A percentile compares a stretch with the other conserved stretches of the same genome.
Evolutionary conservation across 2,113 vertebrate genomes (phyloP).

Genomic region (Eptesicus fuscus): DNA sequence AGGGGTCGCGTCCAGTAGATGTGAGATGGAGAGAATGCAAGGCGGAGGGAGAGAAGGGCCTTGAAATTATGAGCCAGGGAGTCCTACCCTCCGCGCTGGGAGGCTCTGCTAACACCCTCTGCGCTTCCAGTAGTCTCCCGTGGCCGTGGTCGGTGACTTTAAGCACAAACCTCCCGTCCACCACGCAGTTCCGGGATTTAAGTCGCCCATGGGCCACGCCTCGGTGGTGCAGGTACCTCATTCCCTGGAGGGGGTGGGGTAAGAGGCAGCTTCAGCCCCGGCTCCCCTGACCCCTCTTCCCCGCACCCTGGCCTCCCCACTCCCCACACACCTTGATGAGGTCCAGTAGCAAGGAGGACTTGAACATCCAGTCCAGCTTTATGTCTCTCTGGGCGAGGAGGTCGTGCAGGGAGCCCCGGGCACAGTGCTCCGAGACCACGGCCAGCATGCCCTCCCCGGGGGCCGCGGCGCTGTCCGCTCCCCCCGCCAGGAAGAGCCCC

Average conservation of each 20-base stretch:
- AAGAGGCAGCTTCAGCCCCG: not conserved
- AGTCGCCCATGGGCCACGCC: conserved; percentile 89
- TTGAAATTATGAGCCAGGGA: not conserved
- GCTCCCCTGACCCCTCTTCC: not conserved
- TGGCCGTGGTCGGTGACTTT: conserved; percentile 94
- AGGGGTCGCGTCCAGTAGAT: too few relatives aligned
- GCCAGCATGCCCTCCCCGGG: conserved; percentile 83
- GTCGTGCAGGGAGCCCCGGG: conserved; percentile 91
- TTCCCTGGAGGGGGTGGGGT: conserved; percentile 76
- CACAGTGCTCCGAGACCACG: conserved; percentile 91
- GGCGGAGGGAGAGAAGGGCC: not conserved
- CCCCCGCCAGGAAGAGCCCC: conserved; percentile 89
- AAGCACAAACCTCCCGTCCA: conserved; percentile 94
- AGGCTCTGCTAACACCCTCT: conserved; percentile 69
- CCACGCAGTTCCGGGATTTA: conserved; percentile 95
- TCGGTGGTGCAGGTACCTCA: conserved; percentile 92
- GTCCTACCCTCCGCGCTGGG: conserved; percentile 83
- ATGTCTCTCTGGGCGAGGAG: conserved; percentile 91
- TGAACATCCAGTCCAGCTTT: conserved; percentile 99
- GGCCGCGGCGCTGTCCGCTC: not conserved
- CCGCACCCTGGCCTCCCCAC: rapidly evolving
- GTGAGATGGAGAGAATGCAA: not conserved
- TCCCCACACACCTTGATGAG: conserved; percentile 87
- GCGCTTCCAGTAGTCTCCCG: conserved; percentile 84
- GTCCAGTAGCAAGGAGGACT: conserved; percentile 93